phyloP scores from a whole-genome alignment of 1,140 invertebrate species.

The Dreissena rostriformis region DNA sequence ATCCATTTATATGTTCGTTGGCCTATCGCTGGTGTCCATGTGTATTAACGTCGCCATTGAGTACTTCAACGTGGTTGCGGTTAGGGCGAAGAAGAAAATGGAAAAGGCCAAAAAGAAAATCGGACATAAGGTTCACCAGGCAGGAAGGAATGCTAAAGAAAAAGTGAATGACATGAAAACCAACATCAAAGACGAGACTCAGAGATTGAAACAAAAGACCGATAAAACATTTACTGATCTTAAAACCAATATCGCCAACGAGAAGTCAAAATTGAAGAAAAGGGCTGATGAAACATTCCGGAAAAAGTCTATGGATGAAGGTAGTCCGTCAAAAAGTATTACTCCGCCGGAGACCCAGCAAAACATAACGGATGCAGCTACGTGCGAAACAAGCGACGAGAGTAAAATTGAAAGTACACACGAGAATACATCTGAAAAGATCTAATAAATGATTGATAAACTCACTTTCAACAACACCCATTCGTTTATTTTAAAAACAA shows the following conservation, averaged over 20 bases:
- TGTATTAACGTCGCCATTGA: slow-evolving; percentile 94
- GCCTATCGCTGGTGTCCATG: slow-evolving; percentile 94
- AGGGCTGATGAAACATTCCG: slow-evolving; percentile 46
- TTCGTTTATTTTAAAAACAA: no score
- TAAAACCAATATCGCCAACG: slow-evolving; percentile 37
- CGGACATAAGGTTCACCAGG: slow-evolving; percentile 36
- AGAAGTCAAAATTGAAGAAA: slow-evolving; percentile 41
- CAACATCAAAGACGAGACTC: slow-evolving; percentile 33
- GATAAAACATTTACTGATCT: slow-evolving; percentile 81
- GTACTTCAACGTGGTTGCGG: slow-evolving; percentile 44
- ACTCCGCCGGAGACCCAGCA: no score
- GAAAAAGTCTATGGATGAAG: background rate
- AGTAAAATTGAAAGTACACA: no score
- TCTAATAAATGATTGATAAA: no score
- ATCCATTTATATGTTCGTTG: slow-evolving; percentile 97
- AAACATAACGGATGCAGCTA: no score
- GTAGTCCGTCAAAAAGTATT: no score
- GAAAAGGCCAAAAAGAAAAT: slow-evolving; percentile 41
- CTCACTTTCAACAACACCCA: no score
- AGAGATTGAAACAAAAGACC: slow-evolving; percentile 36
- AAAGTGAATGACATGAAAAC: slow-evolving; percentile 81
- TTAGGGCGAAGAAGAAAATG: slow-evolving; percentile 42
- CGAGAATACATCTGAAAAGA: no score
- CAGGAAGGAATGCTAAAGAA: slow-evolving; percentile 39
- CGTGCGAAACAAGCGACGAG: no score